phyloP scores from a whole-genome alignment of 2,888 invertebrate species.

The Drosophila peninsularis region DNA sequence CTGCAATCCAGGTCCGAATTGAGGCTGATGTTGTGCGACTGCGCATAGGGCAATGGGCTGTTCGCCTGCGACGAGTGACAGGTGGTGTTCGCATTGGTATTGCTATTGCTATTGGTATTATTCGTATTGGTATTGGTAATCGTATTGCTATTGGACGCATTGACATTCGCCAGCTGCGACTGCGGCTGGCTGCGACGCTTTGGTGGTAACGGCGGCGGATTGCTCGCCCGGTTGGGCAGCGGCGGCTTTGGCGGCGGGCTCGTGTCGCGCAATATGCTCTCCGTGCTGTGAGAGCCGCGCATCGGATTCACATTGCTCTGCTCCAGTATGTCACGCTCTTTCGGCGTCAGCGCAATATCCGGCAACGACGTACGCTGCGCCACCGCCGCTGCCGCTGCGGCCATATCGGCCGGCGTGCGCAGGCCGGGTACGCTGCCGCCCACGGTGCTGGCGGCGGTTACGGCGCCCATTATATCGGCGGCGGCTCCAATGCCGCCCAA shows the following conservation, averaged over 20 bases:
- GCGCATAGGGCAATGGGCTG: conserved; percentile 82
- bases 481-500: conserved; percentile 70
- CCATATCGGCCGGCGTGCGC: conserved; percentile 32
- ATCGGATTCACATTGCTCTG: conserved; percentile 86
- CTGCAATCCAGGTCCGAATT: conserved; percentile 83
- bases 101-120: conserved; percentile 14
- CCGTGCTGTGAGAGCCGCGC: conserved; percentile 92
- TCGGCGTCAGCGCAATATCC: conserved; percentile 93
- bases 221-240: conserved; percentile 89
- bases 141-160: conserved; percentile 11
- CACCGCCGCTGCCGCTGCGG: conserved; percentile 73
- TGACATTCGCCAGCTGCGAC: conserved; percentile 31
- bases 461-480: conserved; percentile 68
- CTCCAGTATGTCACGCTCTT: conserved; percentile 85
- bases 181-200: conserved; percentile 87
- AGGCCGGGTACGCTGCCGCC: conserved; percentile 32
- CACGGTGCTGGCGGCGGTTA: conserved; percentile 51
- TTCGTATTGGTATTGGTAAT: conserved; percentile 19
- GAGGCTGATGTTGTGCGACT: conserved; percentile 81
- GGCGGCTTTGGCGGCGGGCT: conserved; percentile 95
- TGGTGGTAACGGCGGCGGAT: conserved; percentile 92
- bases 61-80: conserved; percentile 57
- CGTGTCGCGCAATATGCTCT: conserved; percentile 90
- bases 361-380: conserved; percentile 89
- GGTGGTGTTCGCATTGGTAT: conserved; percentile 26